These are phyloP conservation scores for Meleagris gallopavo DNA, from an alignment of 2,113 vertebrate genomes.

Conservation along the genomic window DNA sequence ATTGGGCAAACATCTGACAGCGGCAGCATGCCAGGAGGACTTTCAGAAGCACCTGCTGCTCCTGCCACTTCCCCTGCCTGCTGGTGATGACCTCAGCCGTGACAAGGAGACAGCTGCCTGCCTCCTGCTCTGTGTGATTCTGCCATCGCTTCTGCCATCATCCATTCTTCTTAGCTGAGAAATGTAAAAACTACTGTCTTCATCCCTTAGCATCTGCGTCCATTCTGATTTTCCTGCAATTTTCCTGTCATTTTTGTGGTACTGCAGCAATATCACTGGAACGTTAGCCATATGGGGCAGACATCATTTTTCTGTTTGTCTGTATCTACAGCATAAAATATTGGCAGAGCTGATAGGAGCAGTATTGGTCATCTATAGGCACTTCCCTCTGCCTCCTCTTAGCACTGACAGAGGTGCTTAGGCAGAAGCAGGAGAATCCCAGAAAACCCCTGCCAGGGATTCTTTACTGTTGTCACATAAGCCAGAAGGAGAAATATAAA, in stretches of 20 bases:
- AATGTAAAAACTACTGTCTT: not conserved
- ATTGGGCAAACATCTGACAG: not conserved
- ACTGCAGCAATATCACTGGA: not conserved
- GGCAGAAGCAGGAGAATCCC: not conserved
- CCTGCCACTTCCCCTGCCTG: not conserved
- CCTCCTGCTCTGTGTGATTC: not conserved
- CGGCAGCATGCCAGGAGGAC: not conserved
- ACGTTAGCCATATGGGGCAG: not conserved
- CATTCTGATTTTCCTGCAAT: not conserved
- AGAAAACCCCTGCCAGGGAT: not conserved
- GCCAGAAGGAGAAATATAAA: not conserved
- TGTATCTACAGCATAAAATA: not conserved
- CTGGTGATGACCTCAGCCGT: constrained; percentile 5
- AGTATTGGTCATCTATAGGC: too few relatives aligned
- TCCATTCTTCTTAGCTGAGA: not conserved
- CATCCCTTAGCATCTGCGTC: fast-evolving
- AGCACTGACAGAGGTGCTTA: not conserved
- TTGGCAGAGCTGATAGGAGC: not conserved
- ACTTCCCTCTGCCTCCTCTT: not conserved
- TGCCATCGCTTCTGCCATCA: not conserved
- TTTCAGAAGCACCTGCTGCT: constrained; percentile 22
- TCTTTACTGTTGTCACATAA: not conserved
- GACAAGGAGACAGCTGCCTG: not conserved
- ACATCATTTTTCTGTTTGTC: not conserved
- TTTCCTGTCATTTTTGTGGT: not conserved